A percentile compares a stretch with the other conserved stretches of the same genome.
Evolutionary conservation across 2,113 vertebrate species (phyloP).

Genomic region (Tyto alba): DNA sequence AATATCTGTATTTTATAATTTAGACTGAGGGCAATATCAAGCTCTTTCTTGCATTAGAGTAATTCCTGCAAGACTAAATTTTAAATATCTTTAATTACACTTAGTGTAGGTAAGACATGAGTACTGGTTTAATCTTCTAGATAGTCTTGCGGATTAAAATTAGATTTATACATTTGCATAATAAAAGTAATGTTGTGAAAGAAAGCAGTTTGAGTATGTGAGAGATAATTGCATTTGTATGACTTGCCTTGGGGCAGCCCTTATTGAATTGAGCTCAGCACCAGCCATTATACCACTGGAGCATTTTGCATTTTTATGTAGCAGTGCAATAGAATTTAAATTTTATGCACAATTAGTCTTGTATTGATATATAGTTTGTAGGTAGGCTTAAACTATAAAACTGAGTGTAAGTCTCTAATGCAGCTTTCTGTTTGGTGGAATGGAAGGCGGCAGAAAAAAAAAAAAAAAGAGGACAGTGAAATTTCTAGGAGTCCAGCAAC

Average conservation of each 20-base stretch:
- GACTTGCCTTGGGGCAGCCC: constrained; percentile 32
- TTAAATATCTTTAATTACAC: constrained; percentile 74
- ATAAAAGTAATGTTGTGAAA: constrained; percentile 74
- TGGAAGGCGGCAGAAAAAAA: background rate
- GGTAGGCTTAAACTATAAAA: constrained; percentile 47
- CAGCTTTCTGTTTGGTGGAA: constrained; percentile 26
- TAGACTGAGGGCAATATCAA: background rate
- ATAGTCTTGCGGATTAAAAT: constrained; percentile 68
- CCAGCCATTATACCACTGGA: constrained; percentile 3
- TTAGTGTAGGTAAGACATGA: constrained; percentile 63
- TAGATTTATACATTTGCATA: constrained; percentile 73
- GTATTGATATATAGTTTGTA: constrained; percentile 55
- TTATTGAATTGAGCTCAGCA: constrained; percentile 33
- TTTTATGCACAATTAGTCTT: constrained; percentile 69
- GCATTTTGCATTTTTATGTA: constrained; percentile 58
- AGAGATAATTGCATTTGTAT: constrained; percentile 68
- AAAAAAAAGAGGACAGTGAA: background rate
- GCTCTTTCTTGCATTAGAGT: background rate
- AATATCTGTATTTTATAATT: background rate
- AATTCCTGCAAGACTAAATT: background rate
- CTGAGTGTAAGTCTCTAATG: background rate
- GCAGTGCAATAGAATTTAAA: constrained; percentile 60
- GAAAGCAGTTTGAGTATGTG: constrained; percentile 42
- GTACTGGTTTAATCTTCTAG: constrained; percentile 68
- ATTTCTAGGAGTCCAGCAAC: background rate